These are phyloP conservation scores for Phylloscopus whistleri DNA, from an alignment of 2,113 vertebrate genomes.

Conservation along the genomic window DNA sequence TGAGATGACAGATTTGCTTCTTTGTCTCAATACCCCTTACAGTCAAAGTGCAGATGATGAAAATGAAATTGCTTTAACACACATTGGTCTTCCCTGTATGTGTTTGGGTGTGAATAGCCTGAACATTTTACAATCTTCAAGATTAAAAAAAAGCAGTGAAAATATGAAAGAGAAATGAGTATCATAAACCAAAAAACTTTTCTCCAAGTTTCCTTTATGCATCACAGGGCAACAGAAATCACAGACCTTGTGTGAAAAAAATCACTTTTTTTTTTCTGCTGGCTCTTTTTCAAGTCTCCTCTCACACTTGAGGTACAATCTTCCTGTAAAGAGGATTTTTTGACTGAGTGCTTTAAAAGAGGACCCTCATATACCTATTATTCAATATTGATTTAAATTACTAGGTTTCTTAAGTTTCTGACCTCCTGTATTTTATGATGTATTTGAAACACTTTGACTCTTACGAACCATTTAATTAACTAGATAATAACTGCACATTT, in stretches of 20 bases:
- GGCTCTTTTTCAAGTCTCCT: not conserved
- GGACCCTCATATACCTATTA: not conserved
- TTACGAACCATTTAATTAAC: constrained; percentile 25
- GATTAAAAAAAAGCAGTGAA: not conserved
- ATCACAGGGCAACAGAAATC: not conserved
- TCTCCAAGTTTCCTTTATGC: not conserved
- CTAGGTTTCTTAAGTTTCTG: constrained; percentile 23
- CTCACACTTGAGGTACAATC: not conserved
- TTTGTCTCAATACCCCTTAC: not conserved
- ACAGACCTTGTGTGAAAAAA: not conserved
- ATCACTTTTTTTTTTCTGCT: not conserved
- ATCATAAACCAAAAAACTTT: not conserved
- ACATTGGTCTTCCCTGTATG: accelerated
- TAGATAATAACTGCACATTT: constrained; percentile 27
- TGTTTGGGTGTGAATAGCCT: not conserved
- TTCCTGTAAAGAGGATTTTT: not conserved
- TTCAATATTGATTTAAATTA: constrained; percentile 44
- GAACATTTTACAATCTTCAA: not conserved
- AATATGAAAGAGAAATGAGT: not conserved
- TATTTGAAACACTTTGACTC: constrained; percentile 33
- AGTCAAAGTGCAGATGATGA: not conserved
- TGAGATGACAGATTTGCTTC: not conserved
- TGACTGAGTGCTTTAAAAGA: not conserved
- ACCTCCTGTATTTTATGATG: constrained; percentile 25
- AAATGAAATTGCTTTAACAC: not conserved